Percentiles rank a stretch among this genome's conserved stretches.
phyloP scores from a whole-genome alignment of 37 sponge, comb jelly and placozoan species.

The Haliclona indistincta region DNA sequence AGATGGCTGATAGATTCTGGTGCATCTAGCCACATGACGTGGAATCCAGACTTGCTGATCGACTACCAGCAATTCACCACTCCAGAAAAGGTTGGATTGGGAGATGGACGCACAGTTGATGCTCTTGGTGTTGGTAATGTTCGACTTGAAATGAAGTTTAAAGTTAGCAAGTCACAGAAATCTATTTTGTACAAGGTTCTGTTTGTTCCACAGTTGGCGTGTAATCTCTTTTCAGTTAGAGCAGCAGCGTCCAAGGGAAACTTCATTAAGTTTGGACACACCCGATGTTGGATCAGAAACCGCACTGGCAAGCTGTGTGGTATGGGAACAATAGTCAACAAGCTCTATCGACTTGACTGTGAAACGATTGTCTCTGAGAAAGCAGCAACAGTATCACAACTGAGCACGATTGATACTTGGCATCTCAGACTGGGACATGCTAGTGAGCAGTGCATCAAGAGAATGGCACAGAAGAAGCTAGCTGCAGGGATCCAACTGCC shows the following conservation, averaged over 20 bases:
- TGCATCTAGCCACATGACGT: slow-evolving; percentile 12
- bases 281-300: slow-evolving; percentile 3
- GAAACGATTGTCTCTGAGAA: slow-evolving; percentile 4
- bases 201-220: slow-evolving; percentile 37
- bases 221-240: slow-evolving; percentile 49
- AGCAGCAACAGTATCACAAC: slow-evolving; percentile 15
- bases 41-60: background rate
- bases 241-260: slow-evolving; percentile 28
- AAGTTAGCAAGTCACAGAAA: background rate
- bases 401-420: background rate
- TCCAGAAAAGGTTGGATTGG: slow-evolving; percentile 4
- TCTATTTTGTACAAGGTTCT: slow-evolving; percentile 21
- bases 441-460: background rate
- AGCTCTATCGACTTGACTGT: slow-evolving; percentile 15
- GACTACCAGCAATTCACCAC: background rate
- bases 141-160: slow-evolving; percentile 30
- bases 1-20: slow-evolving; percentile 19
- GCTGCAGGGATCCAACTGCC: background rate
- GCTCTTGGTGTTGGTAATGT: slow-evolving; percentile 13
- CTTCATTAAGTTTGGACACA: slow-evolving; percentile 41
- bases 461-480: background rate
- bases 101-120: slow-evolving; percentile 42
- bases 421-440: background rate
- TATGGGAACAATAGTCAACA: background rate
- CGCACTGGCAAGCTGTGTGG: slow-evolving; percentile 1